A percentile compares a stretch with the other conserved stretches of the same genome.
Conservation (phyloP, 2,113 vertebrate genomes). For the Marmota flaviventris region DNA sequence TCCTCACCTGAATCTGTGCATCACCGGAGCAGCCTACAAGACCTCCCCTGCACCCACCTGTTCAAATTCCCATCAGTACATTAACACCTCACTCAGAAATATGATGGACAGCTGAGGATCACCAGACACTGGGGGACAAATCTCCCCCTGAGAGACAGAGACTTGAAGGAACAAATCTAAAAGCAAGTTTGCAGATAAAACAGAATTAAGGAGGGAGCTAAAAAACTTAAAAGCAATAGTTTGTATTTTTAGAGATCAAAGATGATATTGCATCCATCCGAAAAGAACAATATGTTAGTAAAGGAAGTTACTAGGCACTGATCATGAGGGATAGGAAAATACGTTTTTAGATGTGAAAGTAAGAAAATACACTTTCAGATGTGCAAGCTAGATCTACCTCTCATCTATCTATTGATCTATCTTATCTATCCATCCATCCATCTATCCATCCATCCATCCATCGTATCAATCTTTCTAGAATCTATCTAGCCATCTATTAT, state of each 20-base stretch:
- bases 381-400: not conserved
- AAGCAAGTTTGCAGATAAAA: not conserved
- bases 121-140: not conserved
- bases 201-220: not conserved
- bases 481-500: no score
- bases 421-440: no score
- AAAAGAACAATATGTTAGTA: not conserved
- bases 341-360: slow-evolving; percentile 23
- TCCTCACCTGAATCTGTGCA: not conserved
- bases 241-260: not conserved
- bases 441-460: no score
- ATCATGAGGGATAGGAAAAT: not conserved
- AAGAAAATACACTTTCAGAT: not conserved
- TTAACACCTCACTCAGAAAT: not conserved
- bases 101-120: not conserved
- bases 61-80: no score
- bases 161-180: not conserved
- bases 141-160: not conserved
- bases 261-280: no score
- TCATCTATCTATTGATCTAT: not conserved
- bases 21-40: not conserved
- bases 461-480: no score
- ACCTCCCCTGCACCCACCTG: accelerated
- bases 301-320: not conserved
- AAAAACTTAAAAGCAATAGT: not conserved